phyloP scores from a whole-genome alignment of 1,140 invertebrate species.

The Zeugodacus cucurbitae region DNA sequence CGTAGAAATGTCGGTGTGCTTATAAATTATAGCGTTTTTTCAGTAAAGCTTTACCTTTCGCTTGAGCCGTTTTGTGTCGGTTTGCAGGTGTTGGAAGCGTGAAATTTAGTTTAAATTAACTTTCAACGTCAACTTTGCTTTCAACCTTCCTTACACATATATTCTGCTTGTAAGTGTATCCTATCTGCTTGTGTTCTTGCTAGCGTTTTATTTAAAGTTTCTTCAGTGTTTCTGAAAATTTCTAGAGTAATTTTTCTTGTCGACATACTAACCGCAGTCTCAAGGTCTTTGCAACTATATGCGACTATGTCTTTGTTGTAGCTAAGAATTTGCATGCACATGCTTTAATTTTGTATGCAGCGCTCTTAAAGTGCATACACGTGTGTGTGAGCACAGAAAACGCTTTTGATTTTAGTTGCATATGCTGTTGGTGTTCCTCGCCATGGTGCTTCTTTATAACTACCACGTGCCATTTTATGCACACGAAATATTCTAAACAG shows the following conservation, averaged over 20 bases:
- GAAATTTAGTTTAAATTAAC: constrained; percentile 39
- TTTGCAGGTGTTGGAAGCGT: constrained; percentile 27
- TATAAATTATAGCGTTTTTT: not conserved
- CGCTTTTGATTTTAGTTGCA: not conserved
- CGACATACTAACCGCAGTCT: constrained; percentile 37
- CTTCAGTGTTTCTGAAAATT: not conserved
- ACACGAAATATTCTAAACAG: constrained; percentile 9
- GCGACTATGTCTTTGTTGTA: not conserved
- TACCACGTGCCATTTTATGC: constrained; percentile 9
- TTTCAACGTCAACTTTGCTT: constrained; percentile 20
- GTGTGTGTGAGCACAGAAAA: not conserved
- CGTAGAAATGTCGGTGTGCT: not conserved
- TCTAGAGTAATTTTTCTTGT: constrained; percentile 20
- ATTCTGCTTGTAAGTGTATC: not conserved
- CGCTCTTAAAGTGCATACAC: too few species aligned
- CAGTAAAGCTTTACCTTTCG: not conserved
- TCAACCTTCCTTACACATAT: not conserved
- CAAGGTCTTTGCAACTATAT: constrained; percentile 5
- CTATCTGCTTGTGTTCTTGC: not conserved
- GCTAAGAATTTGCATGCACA: not conserved
- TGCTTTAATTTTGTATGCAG: not conserved
- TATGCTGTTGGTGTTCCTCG: not conserved
- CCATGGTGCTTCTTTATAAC: not conserved
- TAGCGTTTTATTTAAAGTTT: constrained; percentile 14
- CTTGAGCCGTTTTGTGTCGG: not conserved